Evolutionary conservation across 1,140 invertebrate genomes (phyloP).

Genomic region (Heliconius hewitsoni): DNA sequence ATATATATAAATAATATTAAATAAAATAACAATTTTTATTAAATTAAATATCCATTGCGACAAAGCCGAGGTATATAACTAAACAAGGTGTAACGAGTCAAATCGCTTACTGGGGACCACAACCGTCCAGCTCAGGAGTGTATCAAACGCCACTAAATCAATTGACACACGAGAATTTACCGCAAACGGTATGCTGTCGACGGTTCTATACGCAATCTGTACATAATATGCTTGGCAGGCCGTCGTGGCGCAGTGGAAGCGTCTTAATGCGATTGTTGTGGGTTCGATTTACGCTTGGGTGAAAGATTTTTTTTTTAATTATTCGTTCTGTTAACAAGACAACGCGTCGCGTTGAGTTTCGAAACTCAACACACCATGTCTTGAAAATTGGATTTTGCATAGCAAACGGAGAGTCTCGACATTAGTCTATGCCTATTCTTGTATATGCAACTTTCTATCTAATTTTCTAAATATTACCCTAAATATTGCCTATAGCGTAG

Average conservation of each 20-base stretch:
- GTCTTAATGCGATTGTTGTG: background rate
- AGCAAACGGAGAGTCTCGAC: no score
- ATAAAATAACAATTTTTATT: background rate
- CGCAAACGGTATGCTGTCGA: constrained; percentile 2
- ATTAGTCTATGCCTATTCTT: no score
- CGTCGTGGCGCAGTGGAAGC: no score
- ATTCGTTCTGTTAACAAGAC: no score
- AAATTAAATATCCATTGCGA: background rate
- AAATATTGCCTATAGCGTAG: no score
- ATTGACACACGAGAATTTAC: constrained; percentile 10
- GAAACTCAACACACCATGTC: no score
- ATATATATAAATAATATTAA: no score
- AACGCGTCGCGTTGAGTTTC: no score
- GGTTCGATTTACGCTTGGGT: background rate
- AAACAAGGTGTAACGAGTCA: background rate
- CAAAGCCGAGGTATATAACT: background rate
- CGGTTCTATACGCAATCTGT: background rate
- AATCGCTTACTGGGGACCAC: background rate
- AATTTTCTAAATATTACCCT: no score
- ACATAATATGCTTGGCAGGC: background rate
- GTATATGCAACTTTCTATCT: no score
- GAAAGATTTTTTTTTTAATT: no score
- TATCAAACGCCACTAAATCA: constrained; percentile 15
- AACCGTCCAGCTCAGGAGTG: background rate
- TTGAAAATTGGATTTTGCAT: no score